These are phyloP conservation scores for Sisor rabdophorus DNA, from an alignment of 2,113 vertebrate species.

Conservation along the genomic window DNA sequence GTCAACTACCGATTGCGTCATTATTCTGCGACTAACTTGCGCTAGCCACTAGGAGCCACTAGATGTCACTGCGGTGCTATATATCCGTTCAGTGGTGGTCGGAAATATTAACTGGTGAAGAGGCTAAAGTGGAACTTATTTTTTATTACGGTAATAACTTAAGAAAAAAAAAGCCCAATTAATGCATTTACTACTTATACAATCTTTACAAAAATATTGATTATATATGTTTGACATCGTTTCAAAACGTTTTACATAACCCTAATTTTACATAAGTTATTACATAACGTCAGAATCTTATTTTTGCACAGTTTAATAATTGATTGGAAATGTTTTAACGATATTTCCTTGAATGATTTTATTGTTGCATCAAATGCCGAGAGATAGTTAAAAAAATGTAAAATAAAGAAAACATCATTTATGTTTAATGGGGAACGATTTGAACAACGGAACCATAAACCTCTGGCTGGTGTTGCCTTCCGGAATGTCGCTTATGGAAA, in stretches of 20 bases:
- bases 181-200: not conserved
- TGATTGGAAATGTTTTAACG: not conserved
- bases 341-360: not conserved
- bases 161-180: not conserved
- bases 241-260: not conserved
- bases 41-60: not conserved
- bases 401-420: not conserved
- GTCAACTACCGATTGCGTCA: constrained; percentile 23
- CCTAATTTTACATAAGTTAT: not conserved
- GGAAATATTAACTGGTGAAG: no score
- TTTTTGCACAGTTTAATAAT: not conserved
- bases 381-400: not conserved
- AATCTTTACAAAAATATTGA: no score
- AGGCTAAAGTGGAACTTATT: not conserved
- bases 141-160: no score
- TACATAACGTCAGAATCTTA: not conserved
- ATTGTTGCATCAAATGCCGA: not conserved
- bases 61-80: not conserved
- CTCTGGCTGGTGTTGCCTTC: constrained; percentile 20
- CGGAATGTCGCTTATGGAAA: constrained; percentile 56
- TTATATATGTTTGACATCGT: not conserved
- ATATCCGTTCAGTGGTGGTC: no score
- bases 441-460: constrained; percentile 48
- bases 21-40: not conserved
- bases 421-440: not conserved